Conservation (phyloP, 2,113 vertebrate species). For the Halichoerus grypus region DNA sequence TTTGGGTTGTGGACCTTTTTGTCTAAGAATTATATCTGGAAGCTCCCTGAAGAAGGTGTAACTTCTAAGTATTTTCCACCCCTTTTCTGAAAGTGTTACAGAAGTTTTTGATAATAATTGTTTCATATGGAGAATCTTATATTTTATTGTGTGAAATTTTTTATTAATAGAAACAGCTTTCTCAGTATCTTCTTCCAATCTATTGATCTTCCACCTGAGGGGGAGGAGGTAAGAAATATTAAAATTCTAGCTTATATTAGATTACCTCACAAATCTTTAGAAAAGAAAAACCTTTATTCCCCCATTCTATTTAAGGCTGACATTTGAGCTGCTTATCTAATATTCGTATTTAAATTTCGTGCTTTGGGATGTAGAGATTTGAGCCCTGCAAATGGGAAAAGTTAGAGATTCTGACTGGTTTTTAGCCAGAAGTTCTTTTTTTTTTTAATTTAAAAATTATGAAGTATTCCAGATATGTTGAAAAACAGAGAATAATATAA, state of each 20-base stretch:
- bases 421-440: constrained; percentile 47
- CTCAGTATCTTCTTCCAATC: constrained; percentile 37
- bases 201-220: constrained; percentile 20
- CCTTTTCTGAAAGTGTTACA: constrained; percentile 19
- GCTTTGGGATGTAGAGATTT: not conserved
- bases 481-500: constrained; percentile 15
- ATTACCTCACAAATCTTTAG: constrained; percentile 33
- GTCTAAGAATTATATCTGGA: not conserved
- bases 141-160: constrained; percentile 3
- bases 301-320: not conserved
- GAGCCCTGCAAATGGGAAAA: not conserved
- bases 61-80: not conserved
- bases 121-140: not conserved
- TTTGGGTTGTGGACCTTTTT: constrained; percentile 17
- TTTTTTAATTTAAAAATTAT: constrained; percentile 45
- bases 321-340: not conserved
- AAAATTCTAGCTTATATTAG: constrained; percentile 58
- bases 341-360: constrained; percentile 46
- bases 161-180: constrained; percentile 61
- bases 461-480: not conserved
- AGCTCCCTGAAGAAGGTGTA: not conserved
- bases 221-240: constrained; percentile 36
- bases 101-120: constrained; percentile 20
- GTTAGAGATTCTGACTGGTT: not conserved
- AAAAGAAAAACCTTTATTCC: constrained; percentile 15